Base-by-base conservation (phyloP, 2,113 vertebrate genomes). In the Trogon surrucura region DNA sequence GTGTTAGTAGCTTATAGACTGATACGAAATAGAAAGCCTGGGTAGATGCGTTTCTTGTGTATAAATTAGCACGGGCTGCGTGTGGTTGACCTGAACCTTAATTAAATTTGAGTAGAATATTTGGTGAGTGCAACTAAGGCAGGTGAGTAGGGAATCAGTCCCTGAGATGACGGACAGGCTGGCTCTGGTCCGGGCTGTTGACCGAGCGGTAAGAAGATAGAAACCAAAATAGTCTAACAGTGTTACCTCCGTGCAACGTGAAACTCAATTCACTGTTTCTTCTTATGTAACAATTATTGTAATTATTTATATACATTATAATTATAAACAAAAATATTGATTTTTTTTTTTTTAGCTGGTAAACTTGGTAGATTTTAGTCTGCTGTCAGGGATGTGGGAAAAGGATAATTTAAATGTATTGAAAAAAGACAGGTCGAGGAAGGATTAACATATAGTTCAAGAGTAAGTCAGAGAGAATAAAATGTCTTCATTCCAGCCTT, bases 121-220 rank as follows among this genome's bases (percentile, higher is more conserved):
- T 71, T 54, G 19, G 30, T 64, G 41, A 21, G 23, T 21, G 54
- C 20, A 58, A 3, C 17, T 74, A 34, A 48, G 34, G 30, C 20
- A 54, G 18, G 20, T 74, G 60, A 65, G 56, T 17, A 38, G 45
- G 54, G 20, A 71, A 27, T 41, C 20, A 1, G 17, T 79, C 18
- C 27, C 2, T 0, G 4, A 78, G 45, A 13, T 14, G 21, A 27
- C 9, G 53, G 21, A 27, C 9, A 48, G 21, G 57, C 77, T 64
- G 14, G 36, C 71, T 61, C 10, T 0, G 0, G 34, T 70, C 65
- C 16, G 1, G 5, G 11, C 5, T n/a, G 32, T 21, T 27, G 20
- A 41, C 41, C 41, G 29, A 11, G 27, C 4, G 9, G 9, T 38
- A 34, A 41, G 56, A 58, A 54, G 13, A 27, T 51, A 29, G 36